phyloP scores from a whole-genome alignment of 2,797 vertebrate genomes.

The Triplophysa yarkandensis region DNA sequence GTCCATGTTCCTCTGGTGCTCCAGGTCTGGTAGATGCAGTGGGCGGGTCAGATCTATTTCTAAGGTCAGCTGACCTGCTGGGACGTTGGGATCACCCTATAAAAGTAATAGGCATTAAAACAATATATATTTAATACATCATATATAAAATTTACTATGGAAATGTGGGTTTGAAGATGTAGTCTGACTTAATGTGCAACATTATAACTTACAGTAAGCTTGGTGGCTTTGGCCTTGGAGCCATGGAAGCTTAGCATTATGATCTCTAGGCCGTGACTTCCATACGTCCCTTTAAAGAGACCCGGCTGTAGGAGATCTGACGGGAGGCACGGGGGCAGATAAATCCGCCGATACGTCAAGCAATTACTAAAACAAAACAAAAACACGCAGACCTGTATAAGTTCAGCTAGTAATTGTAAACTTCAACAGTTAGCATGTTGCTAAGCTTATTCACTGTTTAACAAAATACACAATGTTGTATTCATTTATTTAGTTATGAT shows the following conservation, averaged over 20 bases:
- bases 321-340: conserved; percentile 86
- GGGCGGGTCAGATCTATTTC: conserved; percentile 86
- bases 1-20: conserved; percentile 84
- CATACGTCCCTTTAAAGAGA: conserved; percentile 97
- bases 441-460: not conserved
- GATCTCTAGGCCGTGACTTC: conserved; percentile 95
- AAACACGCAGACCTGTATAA: not conserved
- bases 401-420: not conserved
- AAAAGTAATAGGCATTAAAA: not conserved
- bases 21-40: conserved; percentile 85
- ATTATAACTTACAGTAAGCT: conserved; percentile 87
- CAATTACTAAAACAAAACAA: conserved; percentile 84
- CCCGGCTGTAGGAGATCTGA: conserved; percentile 88
- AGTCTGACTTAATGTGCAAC: too few species aligned
- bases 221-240: conserved; percentile 86
- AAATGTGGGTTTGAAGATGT: too few species aligned
- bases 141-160: too few species aligned
- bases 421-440: not conserved
- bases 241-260: conserved; percentile 97
- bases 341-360: conserved; percentile 96
- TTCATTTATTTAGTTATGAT: not conserved
- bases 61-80: conserved; percentile 92
- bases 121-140: not conserved
- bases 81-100: conserved; percentile 97
- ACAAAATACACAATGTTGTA: not conserved